Evolutionary conservation across 2,888 invertebrate species (phyloP), one percentile per base, ranked within the genome.

Genomic region (Lymantria dispar): DNA sequence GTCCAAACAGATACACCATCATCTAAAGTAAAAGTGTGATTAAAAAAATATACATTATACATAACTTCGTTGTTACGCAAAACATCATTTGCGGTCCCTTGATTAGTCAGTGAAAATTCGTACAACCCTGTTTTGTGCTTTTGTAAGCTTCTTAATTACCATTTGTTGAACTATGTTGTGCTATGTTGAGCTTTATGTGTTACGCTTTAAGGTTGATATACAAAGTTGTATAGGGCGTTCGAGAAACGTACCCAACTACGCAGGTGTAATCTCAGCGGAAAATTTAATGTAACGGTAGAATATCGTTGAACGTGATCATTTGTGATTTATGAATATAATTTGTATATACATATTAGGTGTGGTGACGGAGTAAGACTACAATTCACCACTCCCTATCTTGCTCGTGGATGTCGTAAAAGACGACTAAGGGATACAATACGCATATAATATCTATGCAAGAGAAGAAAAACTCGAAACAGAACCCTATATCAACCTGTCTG

Each of bases 31-130:
- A n/a, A n/a, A n/a, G n/a, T n/a, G n/a, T n/a, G 22, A 22, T 22
- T 22, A 22, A 22, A 22, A 22, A 22, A 22, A 22, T 22, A 22
- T 22, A 22, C 5, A 22, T 22, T 22, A 22, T 22, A 22, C 22
- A 59, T 45, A 59, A 55, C 52, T 42, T 42, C 8, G 8, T 50
- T 53, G 52, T 45, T 47, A 13, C 50, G 11, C 39, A 43, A 56
- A 55, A 62, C 52, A 59, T 76, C 72, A 76, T 78, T 77, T 78
- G 67, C 63, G 64, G 65, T 65, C 68, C 74, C 72, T 75, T 75
- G 78, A 78, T 79, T 77, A 76, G 72, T 70, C 76, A 66, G 72
- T 69, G 72, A 72, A 72, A 73, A 62, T 64, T 65, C 70, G 68
- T 69, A 74, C 72, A 70, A 70, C 68, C 68, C 70, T 64, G 74